Evolutionary conservation across 2,888 invertebrate species (phyloP), one percentile per base, ranked within the genome.

Genomic region (Hemicrepidius hirtus): DNA sequence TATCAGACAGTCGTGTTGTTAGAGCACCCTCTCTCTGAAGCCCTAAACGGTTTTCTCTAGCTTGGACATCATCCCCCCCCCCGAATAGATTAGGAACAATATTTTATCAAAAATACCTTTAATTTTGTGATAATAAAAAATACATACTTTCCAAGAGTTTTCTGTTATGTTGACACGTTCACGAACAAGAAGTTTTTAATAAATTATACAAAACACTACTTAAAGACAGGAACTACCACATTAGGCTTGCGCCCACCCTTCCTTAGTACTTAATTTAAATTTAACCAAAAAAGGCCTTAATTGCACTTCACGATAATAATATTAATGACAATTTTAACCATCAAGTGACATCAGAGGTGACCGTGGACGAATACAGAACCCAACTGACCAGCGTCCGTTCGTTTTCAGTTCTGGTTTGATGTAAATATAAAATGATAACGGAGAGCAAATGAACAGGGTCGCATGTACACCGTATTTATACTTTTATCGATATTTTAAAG

Each of bases 381-480:
- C 21, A 37, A 64, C 64, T 64, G 37, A 35, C 10, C 50, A 10
- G n/a, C n/a, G n/a, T n/a, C n/a, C n/a, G n/a, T n/a, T n/a, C n/a
- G n/a, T n/a, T 64, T 28, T 16, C 20, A 50, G n/a, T 12, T 7
- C 20, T 28, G 13, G 20, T 12, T 64, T 49, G 7, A 49, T 32
- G 66, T 41, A 57, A 46, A 41, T 44, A 66, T 41, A 57, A 49
- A 66, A 66, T 68, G 59, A 68, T 60, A 68, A 68, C 68, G 57
- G 60, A 57, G 57, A 55, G 28, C 21, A 55, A 66, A 66, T 55
- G 18, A 44, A 37, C 53, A 49, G 12, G 20, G 20, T 13, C 64
- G 55, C 66, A 65, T 65, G 64, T 53, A 13, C 64, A 53, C 64
- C 35, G 28, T 24, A 28, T 53, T 53, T 49, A 24, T 24, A 24